Evolutionary conservation across 2,797 vertebrate species (phyloP).

Genomic region (Artibeus lituratus): DNA sequence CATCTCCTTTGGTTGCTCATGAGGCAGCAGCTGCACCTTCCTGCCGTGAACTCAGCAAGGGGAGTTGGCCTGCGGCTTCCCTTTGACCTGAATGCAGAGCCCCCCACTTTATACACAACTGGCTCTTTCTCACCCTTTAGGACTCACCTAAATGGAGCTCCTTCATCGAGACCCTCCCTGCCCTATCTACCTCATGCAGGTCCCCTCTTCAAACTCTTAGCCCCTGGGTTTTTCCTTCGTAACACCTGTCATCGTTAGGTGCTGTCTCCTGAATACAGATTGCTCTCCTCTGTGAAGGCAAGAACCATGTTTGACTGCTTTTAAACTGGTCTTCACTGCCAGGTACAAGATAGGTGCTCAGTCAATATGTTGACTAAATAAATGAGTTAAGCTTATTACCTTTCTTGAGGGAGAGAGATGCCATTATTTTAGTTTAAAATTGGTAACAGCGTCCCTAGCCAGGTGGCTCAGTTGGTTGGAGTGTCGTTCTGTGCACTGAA

Average conservation of each 20-base stretch:
- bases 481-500: background rate
- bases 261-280: background rate
- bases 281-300: background rate
- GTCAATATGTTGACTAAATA: background rate
- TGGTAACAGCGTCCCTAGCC: background rate
- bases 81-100: background rate
- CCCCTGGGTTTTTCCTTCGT: background rate
- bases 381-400: background rate
- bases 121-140: background rate
- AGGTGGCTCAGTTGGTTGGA: background rate
- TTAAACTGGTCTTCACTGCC: background rate
- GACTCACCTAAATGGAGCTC: background rate
- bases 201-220: background rate
- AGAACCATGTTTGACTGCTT: background rate
- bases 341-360: background rate
- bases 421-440: conserved; percentile 13
- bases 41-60: background rate
- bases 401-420: background rate
- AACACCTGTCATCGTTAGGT: background rate
- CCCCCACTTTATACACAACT: background rate
- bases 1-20: background rate
- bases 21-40: background rate
- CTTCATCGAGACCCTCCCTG: background rate
- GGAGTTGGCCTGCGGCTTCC: background rate
- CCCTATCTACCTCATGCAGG: background rate